These are phyloP conservation scores for Varroa destructor DNA, from an alignment of 1,140 invertebrate genomes.

Conservation along the genomic window DNA sequence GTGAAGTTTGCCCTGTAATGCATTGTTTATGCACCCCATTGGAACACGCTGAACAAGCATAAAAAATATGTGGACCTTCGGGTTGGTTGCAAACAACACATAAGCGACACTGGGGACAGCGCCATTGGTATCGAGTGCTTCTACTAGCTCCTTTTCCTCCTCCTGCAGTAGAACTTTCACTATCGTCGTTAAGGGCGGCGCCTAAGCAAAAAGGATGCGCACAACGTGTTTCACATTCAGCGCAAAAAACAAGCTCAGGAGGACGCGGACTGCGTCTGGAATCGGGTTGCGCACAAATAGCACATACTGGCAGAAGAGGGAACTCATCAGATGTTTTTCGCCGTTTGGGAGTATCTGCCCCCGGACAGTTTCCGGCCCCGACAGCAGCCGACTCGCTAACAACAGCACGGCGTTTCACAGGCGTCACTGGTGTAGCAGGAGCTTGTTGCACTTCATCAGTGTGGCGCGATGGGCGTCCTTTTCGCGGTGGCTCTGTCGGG, in stretches of 20 bases:
- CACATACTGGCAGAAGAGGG: constrained; percentile 16
- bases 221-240: constrained; percentile 19
- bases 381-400: too few species aligned
- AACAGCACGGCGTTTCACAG: too few species aligned
- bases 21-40: constrained; percentile 22
- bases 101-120: constrained; percentile 19
- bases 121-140: constrained; percentile 5
- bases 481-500: background rate
- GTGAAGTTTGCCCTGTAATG: constrained; percentile 17
- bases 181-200: background rate
- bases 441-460: background rate
- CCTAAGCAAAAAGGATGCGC: constrained; percentile 12
- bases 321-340: constrained; percentile 23
- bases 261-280: constrained; percentile 11
- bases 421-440: constrained; percentile 1
- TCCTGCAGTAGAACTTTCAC: background rate
- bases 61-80: constrained; percentile 20
- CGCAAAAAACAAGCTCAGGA: constrained; percentile 10
- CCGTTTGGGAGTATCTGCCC: background rate
- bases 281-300: constrained; percentile 16
- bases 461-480: background rate
- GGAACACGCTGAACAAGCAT: constrained; percentile 13
- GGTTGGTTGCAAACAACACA: constrained; percentile 25
- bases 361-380: background rate
- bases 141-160: too few species aligned